Evolutionary conservation across 2,797 vertebrate genomes (phyloP).

Genomic region (Sebastes dallii): DNA sequence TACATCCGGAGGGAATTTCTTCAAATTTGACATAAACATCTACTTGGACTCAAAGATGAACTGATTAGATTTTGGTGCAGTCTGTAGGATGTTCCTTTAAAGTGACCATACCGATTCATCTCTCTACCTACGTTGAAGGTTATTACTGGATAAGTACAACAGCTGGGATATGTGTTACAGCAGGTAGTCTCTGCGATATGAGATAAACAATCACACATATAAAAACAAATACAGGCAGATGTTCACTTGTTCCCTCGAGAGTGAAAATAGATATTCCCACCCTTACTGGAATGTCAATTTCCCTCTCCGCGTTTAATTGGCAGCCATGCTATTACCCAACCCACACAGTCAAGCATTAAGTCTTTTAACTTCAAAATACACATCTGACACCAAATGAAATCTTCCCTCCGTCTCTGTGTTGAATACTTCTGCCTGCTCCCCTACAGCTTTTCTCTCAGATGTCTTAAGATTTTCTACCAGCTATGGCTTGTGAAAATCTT

Average conservation of each 20-base stretch:
- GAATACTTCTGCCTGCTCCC: slow-evolving; percentile 20
- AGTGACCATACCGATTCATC: background rate
- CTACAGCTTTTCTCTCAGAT: slow-evolving; percentile 40
- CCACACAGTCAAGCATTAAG: slow-evolving; percentile 3
- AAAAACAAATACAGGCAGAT: slow-evolving; percentile 27
- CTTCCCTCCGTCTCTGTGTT: background rate
- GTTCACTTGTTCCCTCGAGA: slow-evolving; percentile 28
- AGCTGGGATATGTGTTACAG: slow-evolving; percentile 2
- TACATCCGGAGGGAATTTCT: too few relatives aligned
- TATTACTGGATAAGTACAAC: background rate
- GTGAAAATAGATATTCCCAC: slow-evolving; percentile 37
- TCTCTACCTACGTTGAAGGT: slow-evolving; percentile 12
- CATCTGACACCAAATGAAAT: slow-evolving; percentile 23
- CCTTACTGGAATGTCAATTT: slow-evolving; percentile 13
- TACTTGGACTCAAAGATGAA: too few relatives aligned
- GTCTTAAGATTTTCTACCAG: slow-evolving; percentile 50
- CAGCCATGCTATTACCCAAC: background rate
- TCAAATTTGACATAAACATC: too few relatives aligned
- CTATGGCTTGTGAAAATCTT: slow-evolving; percentile 50
- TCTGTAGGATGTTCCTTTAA: background rate
- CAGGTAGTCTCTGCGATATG: background rate
- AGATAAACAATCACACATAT: background rate
- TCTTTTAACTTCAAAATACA: slow-evolving; percentile 23
- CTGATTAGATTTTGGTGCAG: too few relatives aligned
- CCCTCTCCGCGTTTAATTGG: slow-evolving; percentile 34